phyloP scores from a whole-genome alignment of 2,888 invertebrate genomes.

The Criorhina ranunculi region DNA sequence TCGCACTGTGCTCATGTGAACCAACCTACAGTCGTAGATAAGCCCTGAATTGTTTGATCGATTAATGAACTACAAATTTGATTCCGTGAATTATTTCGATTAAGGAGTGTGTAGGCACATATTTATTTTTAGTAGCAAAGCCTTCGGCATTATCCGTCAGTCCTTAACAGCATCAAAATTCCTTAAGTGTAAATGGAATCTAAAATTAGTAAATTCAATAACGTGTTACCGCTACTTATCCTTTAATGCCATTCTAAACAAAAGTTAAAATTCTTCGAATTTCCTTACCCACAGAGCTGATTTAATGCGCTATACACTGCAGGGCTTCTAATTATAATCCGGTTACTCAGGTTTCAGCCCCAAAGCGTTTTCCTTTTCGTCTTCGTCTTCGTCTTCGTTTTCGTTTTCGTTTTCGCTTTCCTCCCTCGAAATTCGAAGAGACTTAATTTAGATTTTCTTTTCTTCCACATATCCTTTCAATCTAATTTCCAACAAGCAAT shows the following conservation, averaged over 20 bases:
- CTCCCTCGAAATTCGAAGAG: constrained; percentile 12
- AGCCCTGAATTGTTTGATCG: too few relatives aligned
- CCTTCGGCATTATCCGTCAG: background rate
- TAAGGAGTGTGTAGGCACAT: background rate
- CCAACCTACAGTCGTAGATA: too few relatives aligned
- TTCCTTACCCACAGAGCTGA: background rate
- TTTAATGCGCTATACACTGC: constrained; percentile 2
- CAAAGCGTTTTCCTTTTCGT: background rate
- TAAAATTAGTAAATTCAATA: constrained; percentile 8
- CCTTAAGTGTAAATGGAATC: background rate
- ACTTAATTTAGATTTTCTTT: constrained; percentile 17
- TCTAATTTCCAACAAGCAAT: constrained; percentile 42
- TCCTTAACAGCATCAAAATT: background rate
- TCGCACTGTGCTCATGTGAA: too few relatives aligned
- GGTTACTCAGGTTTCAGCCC: constrained; percentile 12
- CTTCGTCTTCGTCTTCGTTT: background rate
- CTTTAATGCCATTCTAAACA: background rate
- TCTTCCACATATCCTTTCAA: constrained; percentile 9
- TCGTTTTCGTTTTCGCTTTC: background rate
- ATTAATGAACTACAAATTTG: too few relatives aligned
- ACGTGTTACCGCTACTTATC: background rate
- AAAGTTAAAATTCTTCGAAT: constrained; percentile 3
- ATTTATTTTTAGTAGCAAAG: background rate
- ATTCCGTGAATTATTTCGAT: background rate
- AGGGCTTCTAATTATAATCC: constrained; percentile 24